phyloP scores from a whole-genome alignment of 64 coral and sea anemone species.

The Porites lutea region DNA sequence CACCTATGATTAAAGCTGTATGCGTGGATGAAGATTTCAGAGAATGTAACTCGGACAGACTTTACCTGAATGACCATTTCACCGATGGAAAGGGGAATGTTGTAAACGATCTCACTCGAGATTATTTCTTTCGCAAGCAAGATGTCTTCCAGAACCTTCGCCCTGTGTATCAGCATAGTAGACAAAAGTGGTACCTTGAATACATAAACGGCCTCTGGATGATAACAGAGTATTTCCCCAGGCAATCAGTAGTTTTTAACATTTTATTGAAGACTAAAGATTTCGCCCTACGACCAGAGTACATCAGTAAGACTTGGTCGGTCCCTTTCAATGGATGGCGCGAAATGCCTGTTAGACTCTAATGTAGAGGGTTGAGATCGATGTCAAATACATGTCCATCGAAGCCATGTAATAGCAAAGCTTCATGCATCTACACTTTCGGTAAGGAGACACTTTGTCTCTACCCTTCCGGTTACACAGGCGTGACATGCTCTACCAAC shows the following conservation, averaged over 20 bases:
- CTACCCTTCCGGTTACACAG: slow-evolving; percentile 37
- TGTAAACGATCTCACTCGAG: slow-evolving; percentile 23
- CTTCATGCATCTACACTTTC: slow-evolving; percentile 58
- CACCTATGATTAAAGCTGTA: slow-evolving; percentile 57
- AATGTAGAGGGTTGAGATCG: slow-evolving; percentile 64
- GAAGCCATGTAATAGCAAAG: slow-evolving; percentile 33
- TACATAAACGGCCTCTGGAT: slow-evolving; percentile 70
- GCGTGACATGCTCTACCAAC: slow-evolving; percentile 28
- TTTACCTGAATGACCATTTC: slow-evolving; percentile 68
- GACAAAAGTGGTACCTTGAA: slow-evolving; percentile 46
- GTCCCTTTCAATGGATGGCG: slow-evolving; percentile 27
- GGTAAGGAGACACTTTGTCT: slow-evolving; percentile 86
- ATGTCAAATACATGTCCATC: slow-evolving; percentile 15
- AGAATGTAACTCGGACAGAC: slow-evolving; percentile 77
- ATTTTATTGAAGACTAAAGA: slow-evolving; percentile 48
- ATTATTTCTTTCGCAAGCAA: slow-evolving; percentile 63
- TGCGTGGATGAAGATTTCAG: slow-evolving; percentile 87
- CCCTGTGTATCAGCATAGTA: slow-evolving; percentile 72
- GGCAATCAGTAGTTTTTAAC: neutral
- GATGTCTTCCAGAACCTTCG: slow-evolving; percentile 63
- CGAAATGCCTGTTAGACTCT: slow-evolving; percentile 22
- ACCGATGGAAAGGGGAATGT: neutral
- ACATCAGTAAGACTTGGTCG: slow-evolving; percentile 82
- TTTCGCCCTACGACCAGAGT: slow-evolving; percentile 75
- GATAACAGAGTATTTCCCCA: slow-evolving; percentile 4